Evolutionary conservation across 1,140 invertebrate genomes (phyloP), one percentile per base, ranked within the genome.

Genomic region (Trichoplusia ni): DNA sequence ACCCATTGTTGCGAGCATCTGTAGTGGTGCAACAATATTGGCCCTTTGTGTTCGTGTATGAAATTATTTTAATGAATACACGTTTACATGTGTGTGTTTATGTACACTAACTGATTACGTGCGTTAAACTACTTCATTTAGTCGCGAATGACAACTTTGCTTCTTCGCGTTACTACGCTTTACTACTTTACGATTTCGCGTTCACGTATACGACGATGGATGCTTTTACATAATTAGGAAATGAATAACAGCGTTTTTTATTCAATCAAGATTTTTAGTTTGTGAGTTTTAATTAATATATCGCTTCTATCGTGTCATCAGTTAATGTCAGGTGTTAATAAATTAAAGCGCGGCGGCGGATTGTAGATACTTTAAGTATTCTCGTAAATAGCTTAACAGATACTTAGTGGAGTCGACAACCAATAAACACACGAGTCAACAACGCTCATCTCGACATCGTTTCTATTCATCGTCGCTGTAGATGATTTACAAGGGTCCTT

Each of bases 401-500:
- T 78, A 84, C 81, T 86, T 83, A 86, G 75, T 82, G 82, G 77
- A 73, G 73, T 76, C 78, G 74, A 87, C 82, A 83, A 80, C 81
- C 77, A 87, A 87, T 86, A 89, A 89, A 84, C 77, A 86, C 68
- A 73, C 75, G 69, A 88, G 83, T 85, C 81, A 90, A 89, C 84
- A 86, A 78, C 74, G 81, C 76, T 86, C 70, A 74, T 81, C 65
- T 79, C 78, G 77, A 77, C 73, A 64, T 73, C 71, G 71, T 67
- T 71, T 74, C 79, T 83, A 84, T 86, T 87, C 86, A 90, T 84
- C 77, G 77, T 68, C 71, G 65, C 75, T 81, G 76, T 74, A 81
- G 85, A 90, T 89, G 88, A 90, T 89, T 90, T 90, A 89, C 88
- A 89, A 89, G 88, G 86, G 84, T 84, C 88, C 81, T 84, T 89